phyloP scores from a whole-genome alignment of 2,888 invertebrate genomes.

The Archaeoteleia sp. region DNA sequence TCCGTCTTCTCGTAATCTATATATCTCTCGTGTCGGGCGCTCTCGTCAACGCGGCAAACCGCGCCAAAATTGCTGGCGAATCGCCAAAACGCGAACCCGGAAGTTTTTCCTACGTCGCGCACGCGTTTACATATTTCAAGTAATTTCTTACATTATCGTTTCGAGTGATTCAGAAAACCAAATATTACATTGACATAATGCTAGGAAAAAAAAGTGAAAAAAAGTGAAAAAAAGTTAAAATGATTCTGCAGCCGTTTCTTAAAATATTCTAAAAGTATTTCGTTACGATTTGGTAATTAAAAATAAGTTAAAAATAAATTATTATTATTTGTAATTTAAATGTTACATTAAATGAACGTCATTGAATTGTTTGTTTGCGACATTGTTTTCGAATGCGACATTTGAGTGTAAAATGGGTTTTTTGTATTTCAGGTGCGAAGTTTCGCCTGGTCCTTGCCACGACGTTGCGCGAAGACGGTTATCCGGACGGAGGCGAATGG shows the following conservation, averaged over 20 bases:
- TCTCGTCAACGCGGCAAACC: neutral
- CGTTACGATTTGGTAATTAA: too few relatives aligned
- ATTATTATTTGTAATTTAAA: too few relatives aligned
- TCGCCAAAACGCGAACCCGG: neutral
- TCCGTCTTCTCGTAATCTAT: neutral
- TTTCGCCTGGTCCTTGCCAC: slow-evolving; percentile 94
- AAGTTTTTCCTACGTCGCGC: neutral
- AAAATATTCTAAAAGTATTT: too few relatives aligned
- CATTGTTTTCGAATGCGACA: neutral
- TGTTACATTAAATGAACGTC: too few relatives aligned
- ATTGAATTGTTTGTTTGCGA: neutral
- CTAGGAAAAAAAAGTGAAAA: too few relatives aligned
- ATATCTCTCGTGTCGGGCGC: neutral
- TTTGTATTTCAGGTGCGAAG: slow-evolving; percentile 67
- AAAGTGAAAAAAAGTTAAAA: too few relatives aligned
- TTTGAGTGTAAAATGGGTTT: slow-evolving; percentile 5
- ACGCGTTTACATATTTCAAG: neutral
- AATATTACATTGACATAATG: too few relatives aligned
- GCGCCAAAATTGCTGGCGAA: neutral
- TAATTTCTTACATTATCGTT: neutral
- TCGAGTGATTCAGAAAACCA: too few relatives aligned
- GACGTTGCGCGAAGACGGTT: slow-evolving; percentile 96
- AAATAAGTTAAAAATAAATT: too few relatives aligned
- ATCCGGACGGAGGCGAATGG: slow-evolving; percentile 94
- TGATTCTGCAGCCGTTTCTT: too few relatives aligned